phyloP scores from a whole-genome alignment of 2,113 vertebrate species.

The Bucco capensis region DNA sequence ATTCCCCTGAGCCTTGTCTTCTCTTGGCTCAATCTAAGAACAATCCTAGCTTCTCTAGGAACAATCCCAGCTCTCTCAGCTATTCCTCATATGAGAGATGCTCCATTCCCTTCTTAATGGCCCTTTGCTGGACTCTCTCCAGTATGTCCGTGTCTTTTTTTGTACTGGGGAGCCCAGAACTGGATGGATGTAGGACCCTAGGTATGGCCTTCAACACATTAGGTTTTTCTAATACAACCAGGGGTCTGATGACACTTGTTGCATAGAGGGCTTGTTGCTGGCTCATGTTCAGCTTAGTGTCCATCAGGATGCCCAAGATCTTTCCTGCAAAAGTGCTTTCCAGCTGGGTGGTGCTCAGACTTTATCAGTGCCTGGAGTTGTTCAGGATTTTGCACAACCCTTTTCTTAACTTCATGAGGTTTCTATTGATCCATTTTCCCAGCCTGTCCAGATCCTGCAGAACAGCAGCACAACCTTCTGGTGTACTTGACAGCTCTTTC shows the following conservation, averaged over 20 bases:
- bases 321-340: not conserved
- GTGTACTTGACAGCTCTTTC: not conserved
- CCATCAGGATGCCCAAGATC: not conserved
- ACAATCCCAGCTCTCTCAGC: not conserved
- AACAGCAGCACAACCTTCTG: no score
- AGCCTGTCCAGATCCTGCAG: no score
- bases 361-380: not conserved
- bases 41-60: not conserved
- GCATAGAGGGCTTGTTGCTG: accelerated
- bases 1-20: not conserved
- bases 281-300: not conserved
- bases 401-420: not conserved
- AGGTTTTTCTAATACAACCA: not conserved
- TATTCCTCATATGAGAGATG: no score
- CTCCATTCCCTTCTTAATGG: not conserved
- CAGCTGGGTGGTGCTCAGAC: not conserved
- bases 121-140: no score
- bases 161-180: not conserved
- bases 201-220: no score
- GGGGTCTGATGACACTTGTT: not conserved
- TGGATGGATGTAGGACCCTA: no score
- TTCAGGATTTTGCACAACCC: not conserved
- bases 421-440: no score
- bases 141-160: not conserved
- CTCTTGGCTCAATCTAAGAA: not conserved